Percentiles rank a stretch among this genome's conserved stretches.
Conservation (phyloP, 30 jellyfish, hydroid and myxozoan species). For the Aurelia sp. region DNA sequence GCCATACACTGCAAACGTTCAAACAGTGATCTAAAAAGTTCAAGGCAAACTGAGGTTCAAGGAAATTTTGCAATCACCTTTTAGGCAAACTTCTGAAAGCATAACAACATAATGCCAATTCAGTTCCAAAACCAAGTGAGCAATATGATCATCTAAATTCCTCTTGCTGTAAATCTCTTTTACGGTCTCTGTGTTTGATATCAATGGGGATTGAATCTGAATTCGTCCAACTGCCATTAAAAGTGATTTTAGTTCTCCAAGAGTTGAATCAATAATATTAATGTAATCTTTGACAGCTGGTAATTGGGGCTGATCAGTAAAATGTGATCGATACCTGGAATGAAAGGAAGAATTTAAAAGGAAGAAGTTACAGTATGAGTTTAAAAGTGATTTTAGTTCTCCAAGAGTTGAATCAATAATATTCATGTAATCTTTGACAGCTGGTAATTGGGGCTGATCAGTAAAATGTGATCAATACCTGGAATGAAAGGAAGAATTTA, state of each 20-base stretch:
- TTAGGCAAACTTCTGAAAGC: slow-evolving; percentile 6
- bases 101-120: slow-evolving; percentile 18
- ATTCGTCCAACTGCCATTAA: not conserved
- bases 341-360: too few relatives aligned
- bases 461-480: not conserved
- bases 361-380: too few relatives aligned
- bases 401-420: not conserved
- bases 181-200: not conserved
- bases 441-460: not conserved
- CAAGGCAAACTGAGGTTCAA: not conserved
- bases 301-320: not conserved
- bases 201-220: slow-evolving; percentile 16
- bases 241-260: not conserved
- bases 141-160: not conserved
- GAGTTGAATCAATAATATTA: not conserved
- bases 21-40: too few relatives aligned
- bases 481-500: not conserved
- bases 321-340: not conserved
- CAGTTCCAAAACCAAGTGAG: slow-evolving; percentile 9
- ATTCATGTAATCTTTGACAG: not conserved
- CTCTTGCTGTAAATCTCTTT: not conserved
- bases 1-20: too few relatives aligned
- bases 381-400: not conserved
- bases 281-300: not conserved
- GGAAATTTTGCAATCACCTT: not conserved